phyloP scores from a whole-genome alignment of 2,113 vertebrate genomes.

The Sturnira hondurensis region DNA sequence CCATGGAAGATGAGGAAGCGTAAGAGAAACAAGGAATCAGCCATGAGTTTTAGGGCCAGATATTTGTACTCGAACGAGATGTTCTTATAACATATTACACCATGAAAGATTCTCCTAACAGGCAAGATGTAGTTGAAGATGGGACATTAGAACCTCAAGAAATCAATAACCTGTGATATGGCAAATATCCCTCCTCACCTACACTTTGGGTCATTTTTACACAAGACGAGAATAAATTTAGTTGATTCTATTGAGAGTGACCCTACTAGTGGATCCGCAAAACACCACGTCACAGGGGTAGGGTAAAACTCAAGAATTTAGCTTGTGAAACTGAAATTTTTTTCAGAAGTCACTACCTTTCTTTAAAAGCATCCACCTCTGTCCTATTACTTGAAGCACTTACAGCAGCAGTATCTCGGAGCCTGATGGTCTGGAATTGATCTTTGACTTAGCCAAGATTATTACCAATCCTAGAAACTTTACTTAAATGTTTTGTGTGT shows the following conservation, averaged over 20 bases:
- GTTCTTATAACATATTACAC: not conserved
- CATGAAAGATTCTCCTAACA: not conserved
- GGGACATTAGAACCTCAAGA: not conserved
- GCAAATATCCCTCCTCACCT: not conserved
- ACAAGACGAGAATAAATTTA: conserved; percentile 16
- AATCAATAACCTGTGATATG: not conserved
- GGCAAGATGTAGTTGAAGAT: not conserved
- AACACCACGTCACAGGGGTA: not conserved
- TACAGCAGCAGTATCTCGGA: not conserved
- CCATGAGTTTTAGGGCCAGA: not conserved
- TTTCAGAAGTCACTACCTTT: not conserved
- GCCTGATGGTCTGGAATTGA: not conserved
- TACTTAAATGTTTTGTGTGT: not conserved
- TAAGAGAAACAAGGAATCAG: not conserved
- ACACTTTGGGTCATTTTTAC: conserved; percentile 3
- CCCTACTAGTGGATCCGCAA: not conserved
- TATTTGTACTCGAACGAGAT: not conserved
- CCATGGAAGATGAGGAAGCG: not conserved
- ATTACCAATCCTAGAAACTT: not conserved
- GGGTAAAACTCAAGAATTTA: not conserved
- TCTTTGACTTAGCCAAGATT: not conserved
- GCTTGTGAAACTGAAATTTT: not conserved
- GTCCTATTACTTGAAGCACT: not conserved
- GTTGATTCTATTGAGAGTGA: not conserved
- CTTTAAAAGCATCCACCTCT: not conserved